Evolutionary conservation across 2,797 vertebrate species (phyloP).

Genomic region (Oryzias sinensis): DNA sequence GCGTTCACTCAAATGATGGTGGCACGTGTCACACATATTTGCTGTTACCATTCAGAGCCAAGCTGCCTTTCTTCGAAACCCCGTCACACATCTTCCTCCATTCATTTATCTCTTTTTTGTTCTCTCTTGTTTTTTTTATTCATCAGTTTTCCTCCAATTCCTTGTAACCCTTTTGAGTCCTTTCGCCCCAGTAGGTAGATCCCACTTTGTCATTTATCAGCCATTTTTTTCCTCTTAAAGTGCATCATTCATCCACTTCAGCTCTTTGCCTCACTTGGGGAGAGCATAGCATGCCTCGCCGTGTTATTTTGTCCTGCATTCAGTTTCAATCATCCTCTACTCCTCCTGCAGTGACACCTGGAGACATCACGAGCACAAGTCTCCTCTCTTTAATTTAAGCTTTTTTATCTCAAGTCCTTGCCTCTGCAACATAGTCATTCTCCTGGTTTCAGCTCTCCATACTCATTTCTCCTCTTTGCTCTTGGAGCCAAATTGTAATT

Average conservation of each 20-base stretch:
- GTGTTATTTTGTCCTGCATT: slow-evolving; percentile 29
- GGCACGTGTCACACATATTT: slow-evolving; percentile 52
- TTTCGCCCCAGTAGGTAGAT: slow-evolving; percentile 4
- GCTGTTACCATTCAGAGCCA: slow-evolving; percentile 22
- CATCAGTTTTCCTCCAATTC: not conserved
- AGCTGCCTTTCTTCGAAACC: slow-evolving; percentile 18
- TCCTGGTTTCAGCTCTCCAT: not conserved
- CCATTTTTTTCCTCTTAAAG: not conserved
- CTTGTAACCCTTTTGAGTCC: not conserved
- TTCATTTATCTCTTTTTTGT: slow-evolving; percentile 18
- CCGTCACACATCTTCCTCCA: not conserved
- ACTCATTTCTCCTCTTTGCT: slow-evolving; percentile 1
- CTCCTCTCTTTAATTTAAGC: slow-evolving; percentile 7
- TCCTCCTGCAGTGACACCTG: slow-evolving; percentile 20
- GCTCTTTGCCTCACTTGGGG: slow-evolving; percentile 2
- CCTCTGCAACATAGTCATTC: slow-evolving; percentile 5
- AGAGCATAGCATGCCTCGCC: slow-evolving; percentile 12
- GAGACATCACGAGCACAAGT: slow-evolving; percentile 18
- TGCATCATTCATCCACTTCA: not conserved
- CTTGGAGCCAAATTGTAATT: slow-evolving; percentile 25
- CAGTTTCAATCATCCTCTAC: slow-evolving; percentile 22
- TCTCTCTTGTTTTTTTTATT: slow-evolving; percentile 12
- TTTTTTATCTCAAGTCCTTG: slow-evolving; percentile 6
- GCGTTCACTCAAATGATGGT: slow-evolving; percentile 30
- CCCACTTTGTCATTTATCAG: not conserved